Base-by-base conservation (phyloP, 2,113 vertebrate genomes). In the Clinocottus analis region DNA sequence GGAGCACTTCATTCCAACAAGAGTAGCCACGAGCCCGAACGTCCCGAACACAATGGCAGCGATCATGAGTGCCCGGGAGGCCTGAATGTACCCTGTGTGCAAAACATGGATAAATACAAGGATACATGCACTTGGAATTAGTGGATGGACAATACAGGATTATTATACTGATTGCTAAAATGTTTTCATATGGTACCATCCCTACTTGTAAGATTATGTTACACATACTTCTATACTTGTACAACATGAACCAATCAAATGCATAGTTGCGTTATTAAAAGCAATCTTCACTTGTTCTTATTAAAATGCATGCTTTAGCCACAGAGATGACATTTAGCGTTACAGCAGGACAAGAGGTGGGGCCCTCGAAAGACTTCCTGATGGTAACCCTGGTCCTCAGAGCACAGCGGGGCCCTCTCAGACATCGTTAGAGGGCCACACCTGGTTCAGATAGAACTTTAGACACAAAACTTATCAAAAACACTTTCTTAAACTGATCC, bases 31-130 rank as follows among this genome's bases (percentile, higher is more conserved):
- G 1, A 96, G 78, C 5, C 95, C 96, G 12, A 97, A 93, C 0
- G 88, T 90, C 51, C 97, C 96, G 68, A 97, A 87, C 53, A 96
- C 85, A 45, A 97, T 90, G 8, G 96, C 84, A 0, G 93, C 85
- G 31, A 98, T 96, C 96, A 98, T 97, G 66, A 97, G 93, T 0
- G 96, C 97, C 11, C 97, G 95, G 31, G 94, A 96, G 27, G 94
- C 96, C 85, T 97, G 97, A 59, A 98, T 83, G 47, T 95, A 96
- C 29, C 95, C 97, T 98, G 84, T 67, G 9, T 47, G 43, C 31
- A 86, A 43, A 73, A 84, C 35, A 68, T 5, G 2, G 29, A 25
- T 47, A 27, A 37, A 35, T 13, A 67, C 7, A 1, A 21, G 12
- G n/a, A 31, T 29, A 61, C 7, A 7, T 66, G 23, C 23, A 10